Percentiles rank a stretch among this genome's conserved stretches.
These are phyloP conservation scores for Betta splendens DNA, from an alignment of 2,797 vertebrate genomes.

Conservation along the genomic window DNA sequence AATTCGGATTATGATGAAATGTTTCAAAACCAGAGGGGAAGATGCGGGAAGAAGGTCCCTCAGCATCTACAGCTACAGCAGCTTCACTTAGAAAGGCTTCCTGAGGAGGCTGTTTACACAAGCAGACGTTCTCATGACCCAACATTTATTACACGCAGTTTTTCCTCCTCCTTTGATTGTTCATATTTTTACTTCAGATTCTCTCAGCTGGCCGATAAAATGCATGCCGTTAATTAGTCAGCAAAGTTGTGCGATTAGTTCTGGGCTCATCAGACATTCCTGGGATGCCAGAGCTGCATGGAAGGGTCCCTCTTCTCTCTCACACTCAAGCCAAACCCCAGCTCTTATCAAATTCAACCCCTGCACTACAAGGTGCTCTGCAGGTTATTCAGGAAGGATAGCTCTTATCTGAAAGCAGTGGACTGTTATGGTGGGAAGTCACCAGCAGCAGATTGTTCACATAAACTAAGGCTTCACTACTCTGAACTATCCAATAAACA, in stretches of 20 bases:
- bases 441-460: too few species aligned
- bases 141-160: conserved; percentile 4
- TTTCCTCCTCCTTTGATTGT: background rate
- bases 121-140: background rate
- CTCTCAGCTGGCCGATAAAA: background rate
- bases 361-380: conserved; percentile 1
- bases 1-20: too few species aligned
- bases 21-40: too few species aligned
- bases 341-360: conserved; percentile 15
- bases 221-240: conserved; percentile 33
- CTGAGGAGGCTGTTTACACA: too few species aligned
- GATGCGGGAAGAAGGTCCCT: too few species aligned
- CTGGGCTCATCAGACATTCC: conserved; percentile 76
- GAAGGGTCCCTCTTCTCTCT: conserved; percentile 43
- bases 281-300: conserved; percentile 67
- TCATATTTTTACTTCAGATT: background rate
- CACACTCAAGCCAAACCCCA: conserved; percentile 8
- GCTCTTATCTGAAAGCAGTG: background rate
- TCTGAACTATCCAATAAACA: too few species aligned
- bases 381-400: background rate
- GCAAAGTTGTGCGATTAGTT: conserved; percentile 64
- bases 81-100: too few species aligned
- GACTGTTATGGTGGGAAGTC: background rate
- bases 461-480: too few species aligned
- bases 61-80: too few species aligned